Evolutionary conservation across 2,113 vertebrate genomes (phyloP).

Genomic region (Tympanuchus pallidicinctus): DNA sequence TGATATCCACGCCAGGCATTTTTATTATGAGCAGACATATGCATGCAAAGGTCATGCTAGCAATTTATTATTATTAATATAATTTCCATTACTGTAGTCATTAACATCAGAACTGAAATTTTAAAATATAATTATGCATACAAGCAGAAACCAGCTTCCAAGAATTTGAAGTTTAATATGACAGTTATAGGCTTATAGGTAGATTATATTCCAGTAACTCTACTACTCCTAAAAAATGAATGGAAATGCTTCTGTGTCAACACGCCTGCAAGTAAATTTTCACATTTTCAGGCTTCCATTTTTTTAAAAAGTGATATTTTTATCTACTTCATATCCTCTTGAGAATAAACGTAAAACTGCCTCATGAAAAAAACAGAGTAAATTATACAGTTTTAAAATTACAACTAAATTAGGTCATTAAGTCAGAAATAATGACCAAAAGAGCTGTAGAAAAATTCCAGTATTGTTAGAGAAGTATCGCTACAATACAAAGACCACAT

Average conservation of each 20-base stretch:
- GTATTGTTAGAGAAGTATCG: background rate
- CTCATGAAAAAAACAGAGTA: background rate
- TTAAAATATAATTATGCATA: background rate
- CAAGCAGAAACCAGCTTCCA: background rate
- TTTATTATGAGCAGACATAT: background rate
- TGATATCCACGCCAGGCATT: background rate
- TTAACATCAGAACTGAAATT: background rate
- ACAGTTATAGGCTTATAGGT: background rate
- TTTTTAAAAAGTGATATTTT: background rate
- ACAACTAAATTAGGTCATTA: background rate
- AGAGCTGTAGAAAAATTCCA: background rate
- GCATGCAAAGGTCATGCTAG: background rate
- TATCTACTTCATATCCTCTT: background rate
- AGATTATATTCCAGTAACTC: background rate
- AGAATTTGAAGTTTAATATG: background rate
- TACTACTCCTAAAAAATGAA: background rate
- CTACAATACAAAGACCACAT: background rate
- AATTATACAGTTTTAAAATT: background rate
- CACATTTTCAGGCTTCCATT: background rate
- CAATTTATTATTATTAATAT: background rate
- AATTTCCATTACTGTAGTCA: background rate
- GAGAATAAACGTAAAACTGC: background rate
- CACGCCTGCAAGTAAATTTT: background rate
- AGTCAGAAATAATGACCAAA: background rate
- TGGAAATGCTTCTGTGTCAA: background rate